A percentile compares a stretch with the other conserved stretches of the same genome.
Evolutionary conservation across 2,113 vertebrate species (phyloP).

Genomic region (Onychostruthus taczanowskii): DNA sequence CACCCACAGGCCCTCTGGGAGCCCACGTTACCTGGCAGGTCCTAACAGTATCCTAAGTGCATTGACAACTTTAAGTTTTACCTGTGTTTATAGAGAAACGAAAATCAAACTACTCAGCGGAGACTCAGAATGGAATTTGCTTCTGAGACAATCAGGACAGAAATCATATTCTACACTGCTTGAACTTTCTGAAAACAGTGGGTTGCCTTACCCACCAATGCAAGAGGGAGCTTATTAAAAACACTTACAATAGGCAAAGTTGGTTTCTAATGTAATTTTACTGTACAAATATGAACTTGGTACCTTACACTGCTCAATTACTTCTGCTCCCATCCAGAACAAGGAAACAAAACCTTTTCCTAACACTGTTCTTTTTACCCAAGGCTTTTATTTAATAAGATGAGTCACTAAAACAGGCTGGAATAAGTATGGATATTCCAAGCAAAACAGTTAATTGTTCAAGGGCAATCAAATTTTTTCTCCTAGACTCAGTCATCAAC

Average conservation of each 20-base stretch:
- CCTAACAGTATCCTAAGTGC: neutral
- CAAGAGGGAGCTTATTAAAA: neutral
- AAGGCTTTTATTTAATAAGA: conserved; percentile 55
- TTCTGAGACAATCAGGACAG: neutral
- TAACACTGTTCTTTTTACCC: conserved; percentile 41
- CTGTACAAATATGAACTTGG: neutral
- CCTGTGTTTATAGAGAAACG: neutral
- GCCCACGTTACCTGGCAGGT: neutral
- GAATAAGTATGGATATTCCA: conserved; percentile 34
- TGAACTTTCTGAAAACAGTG: neutral
- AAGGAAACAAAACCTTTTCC: conserved; percentile 38
- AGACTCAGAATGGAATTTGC: neutral
- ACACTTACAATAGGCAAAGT: neutral
- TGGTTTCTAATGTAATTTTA: neutral
- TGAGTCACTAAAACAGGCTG: conserved; percentile 57
- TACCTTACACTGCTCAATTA: conserved; percentile 2
- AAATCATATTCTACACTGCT: neutral
- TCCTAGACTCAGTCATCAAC: conserved; percentile 5
- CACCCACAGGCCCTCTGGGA: conserved; percentile 5
- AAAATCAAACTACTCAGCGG: neutral
- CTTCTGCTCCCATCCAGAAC: conserved; percentile 11
- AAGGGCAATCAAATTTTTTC: neutral
- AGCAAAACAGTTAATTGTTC: conserved; percentile 51
- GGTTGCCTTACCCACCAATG: neutral
- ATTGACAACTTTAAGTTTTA: neutral